A percentile compares a stretch with the other conserved stretches of the same genome.
Evolutionary conservation across 2,888 invertebrate genomes (phyloP).

Genomic region (Dasysyrphus tricinctus): DNA sequence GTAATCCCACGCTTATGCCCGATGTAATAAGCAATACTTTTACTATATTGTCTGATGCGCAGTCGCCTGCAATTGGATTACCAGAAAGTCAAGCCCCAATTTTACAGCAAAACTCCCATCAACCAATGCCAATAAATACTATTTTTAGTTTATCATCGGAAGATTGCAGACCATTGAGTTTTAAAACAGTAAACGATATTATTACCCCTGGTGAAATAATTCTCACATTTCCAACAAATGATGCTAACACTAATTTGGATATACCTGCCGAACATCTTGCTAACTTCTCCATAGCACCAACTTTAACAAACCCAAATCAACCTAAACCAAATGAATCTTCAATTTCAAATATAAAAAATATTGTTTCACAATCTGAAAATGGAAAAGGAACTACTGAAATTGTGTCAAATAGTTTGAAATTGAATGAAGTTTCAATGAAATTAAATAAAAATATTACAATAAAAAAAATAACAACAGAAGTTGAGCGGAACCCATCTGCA

Average conservation of each 20-base stretch:
- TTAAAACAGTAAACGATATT: not conserved
- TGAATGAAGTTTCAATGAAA: slow-evolving; percentile 11
- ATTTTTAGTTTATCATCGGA: slow-evolving; percentile 13
- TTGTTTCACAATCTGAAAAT: not conserved
- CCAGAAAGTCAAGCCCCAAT: not conserved
- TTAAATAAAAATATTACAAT: slow-evolving; percentile 56
- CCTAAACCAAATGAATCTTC: not conserved
- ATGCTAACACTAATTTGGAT: not conserved
- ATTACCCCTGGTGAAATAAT: slow-evolving; percentile 8
- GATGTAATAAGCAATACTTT: not conserved
- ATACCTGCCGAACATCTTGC: slow-evolving; percentile 7
- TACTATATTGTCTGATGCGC: slow-evolving; percentile 28
- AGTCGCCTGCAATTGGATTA: not conserved
- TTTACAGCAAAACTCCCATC: not conserved
- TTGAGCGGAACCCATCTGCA: not conserved
- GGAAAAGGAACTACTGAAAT: not conserved
- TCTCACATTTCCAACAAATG: slow-evolving; percentile 14
- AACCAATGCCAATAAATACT: slow-evolving; percentile 7
- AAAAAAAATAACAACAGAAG: slow-evolving; percentile 40
- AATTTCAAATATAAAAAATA: not conserved
- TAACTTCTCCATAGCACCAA: not conserved
- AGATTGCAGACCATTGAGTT: slow-evolving; percentile 3
- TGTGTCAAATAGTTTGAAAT: not conserved
- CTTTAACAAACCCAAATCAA: not conserved
- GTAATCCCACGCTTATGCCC: not conserved